Conservation (phyloP, 2,113 vertebrate species). For the Carettochelys insculpta region DNA sequence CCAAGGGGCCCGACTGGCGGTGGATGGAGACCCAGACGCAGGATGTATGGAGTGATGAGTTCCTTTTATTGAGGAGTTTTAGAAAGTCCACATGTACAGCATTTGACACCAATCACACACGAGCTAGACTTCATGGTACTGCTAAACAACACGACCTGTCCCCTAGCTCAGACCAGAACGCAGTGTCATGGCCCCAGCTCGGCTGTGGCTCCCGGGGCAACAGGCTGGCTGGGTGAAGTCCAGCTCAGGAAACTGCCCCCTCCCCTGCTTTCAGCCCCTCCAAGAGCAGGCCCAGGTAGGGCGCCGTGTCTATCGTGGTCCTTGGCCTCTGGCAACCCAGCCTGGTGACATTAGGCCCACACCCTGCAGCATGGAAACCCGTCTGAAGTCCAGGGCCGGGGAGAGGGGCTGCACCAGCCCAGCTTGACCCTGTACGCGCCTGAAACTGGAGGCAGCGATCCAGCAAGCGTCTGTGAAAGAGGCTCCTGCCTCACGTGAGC, state of each 20-base stretch:
- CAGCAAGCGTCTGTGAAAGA: neutral
- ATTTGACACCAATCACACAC: conserved; percentile 57
- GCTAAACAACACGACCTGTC: conserved; percentile 1
- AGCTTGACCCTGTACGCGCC: neutral
- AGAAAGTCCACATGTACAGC: conserved; percentile 64
- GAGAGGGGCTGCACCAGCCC: neutral
- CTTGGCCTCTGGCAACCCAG: neutral
- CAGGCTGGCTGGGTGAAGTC: neutral
- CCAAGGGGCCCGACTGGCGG: fast-evolving
- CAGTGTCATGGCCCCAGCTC: neutral
- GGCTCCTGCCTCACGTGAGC: neutral
- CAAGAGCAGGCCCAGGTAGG: neutral
- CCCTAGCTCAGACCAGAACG: neutral
- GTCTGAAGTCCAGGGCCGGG: neutral
- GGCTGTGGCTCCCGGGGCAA: neutral
- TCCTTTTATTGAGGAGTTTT: conserved; percentile 71
- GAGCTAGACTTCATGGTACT: conserved; percentile 46
- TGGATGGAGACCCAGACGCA: fast-evolving
- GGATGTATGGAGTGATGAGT: conserved; percentile 17
- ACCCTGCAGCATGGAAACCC: neutral
- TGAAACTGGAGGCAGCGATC: neutral
- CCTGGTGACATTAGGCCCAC: too few species aligned
- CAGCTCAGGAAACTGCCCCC: neutral
- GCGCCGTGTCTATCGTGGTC: neutral
- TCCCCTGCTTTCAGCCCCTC: neutral